Percentiles rank a stretch among this genome's conserved stretches.
These are phyloP conservation scores for Gorsachius goisagi DNA, from an alignment of 2,113 vertebrate genomes.

Conservation along the genomic window DNA sequence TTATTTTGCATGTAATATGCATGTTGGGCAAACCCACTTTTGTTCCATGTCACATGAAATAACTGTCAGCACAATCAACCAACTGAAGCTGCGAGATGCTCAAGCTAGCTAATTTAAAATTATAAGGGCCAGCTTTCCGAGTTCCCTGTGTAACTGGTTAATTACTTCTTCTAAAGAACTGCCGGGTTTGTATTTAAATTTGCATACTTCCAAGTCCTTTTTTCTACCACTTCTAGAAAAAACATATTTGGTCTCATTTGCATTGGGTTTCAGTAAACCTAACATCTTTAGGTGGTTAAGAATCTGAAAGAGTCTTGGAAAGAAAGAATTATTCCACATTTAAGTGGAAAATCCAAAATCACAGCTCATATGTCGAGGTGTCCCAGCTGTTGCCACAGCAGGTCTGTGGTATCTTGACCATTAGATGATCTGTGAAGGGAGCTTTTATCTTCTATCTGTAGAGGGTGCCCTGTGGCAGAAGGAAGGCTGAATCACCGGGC, in stretches of 20 bases:
- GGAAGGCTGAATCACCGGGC: background rate
- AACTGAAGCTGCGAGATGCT: background rate
- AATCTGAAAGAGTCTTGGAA: background rate
- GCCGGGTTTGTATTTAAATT: background rate
- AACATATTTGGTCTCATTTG: background rate
- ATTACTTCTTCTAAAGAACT: background rate
- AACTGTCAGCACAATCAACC: background rate
- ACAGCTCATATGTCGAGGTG: background rate
- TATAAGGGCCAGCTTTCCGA: background rate
- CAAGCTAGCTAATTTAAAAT: background rate
- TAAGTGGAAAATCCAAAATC: slow-evolving; percentile 6
- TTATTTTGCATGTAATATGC: background rate
- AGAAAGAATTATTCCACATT: background rate
- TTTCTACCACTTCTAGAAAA: background rate
- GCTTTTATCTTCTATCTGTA: background rate
- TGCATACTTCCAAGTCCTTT: background rate
- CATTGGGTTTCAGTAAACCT: background rate
- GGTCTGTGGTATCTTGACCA: background rate
- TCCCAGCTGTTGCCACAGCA: background rate
- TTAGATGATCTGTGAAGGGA: background rate
- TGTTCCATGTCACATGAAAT: background rate
- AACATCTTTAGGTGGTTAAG: background rate
- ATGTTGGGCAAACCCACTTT: background rate
- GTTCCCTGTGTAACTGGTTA: background rate
- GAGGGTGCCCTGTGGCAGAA: slow-evolving; percentile 21